These are phyloP conservation scores for Onthophagus taurus DNA, from an alignment of 1,140 invertebrate genomes.

Conservation along the genomic window DNA sequence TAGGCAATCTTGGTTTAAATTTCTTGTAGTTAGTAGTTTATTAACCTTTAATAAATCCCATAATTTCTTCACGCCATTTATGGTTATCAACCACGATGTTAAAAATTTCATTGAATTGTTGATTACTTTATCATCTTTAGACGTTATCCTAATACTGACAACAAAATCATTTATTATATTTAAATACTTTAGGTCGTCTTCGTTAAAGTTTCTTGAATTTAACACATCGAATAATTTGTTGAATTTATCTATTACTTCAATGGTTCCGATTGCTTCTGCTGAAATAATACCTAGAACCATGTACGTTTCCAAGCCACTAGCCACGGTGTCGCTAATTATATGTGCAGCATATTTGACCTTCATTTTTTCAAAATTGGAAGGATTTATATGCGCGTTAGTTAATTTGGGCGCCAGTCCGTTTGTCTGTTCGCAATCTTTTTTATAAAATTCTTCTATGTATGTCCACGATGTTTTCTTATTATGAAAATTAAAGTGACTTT, in stretches of 20 bases:
- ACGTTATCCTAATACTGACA: background rate
- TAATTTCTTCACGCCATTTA: conserved; percentile 6
- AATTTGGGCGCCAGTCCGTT: conserved; percentile 20
- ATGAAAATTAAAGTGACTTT: conserved; percentile 13
- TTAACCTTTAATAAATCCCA: conserved; percentile 10
- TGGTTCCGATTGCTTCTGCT: background rate
- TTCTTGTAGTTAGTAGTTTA: conserved; percentile 6
- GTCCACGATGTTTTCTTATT: background rate
- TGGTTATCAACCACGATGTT: conserved; percentile 4
- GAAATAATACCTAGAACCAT: background rate
- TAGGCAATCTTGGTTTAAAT: conserved; percentile 18
- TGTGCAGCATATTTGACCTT: conserved; percentile 28
- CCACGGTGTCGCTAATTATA: conserved; percentile 25
- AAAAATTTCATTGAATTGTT: background rate
- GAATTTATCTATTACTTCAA: conserved; percentile 2
- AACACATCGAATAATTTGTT: conserved; percentile 8
- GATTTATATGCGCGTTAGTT: conserved; percentile 26
- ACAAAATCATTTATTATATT: conserved; percentile 16
- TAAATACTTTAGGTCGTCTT: background rate
- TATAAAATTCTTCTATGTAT: conserved; percentile 9
- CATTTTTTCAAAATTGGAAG: conserved; percentile 31
- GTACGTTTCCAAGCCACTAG: conserved; percentile 21
- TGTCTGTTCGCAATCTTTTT: conserved; percentile 11
- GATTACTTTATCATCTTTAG: background rate
- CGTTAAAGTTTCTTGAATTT: conserved; percentile 6